Conservation (phyloP, 2,888 invertebrate species). For the Tachina lurida region DNA sequence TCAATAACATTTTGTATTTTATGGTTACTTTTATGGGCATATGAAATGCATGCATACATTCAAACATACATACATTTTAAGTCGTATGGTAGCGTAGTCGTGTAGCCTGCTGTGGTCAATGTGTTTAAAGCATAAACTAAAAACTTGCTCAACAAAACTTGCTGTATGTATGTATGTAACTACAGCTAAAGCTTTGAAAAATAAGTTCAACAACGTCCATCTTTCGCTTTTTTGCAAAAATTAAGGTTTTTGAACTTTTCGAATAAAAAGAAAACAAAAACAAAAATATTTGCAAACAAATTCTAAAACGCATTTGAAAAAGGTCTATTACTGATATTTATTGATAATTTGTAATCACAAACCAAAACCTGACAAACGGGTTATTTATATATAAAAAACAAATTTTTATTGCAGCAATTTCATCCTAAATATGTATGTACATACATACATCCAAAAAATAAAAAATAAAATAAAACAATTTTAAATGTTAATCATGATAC, state of each 20-base stretch:
- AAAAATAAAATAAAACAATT: constrained; percentile 28
- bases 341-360: constrained; percentile 29
- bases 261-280: neutral
- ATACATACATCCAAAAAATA: neutral
- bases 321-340: constrained; percentile 32
- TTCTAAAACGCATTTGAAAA: constrained; percentile 57
- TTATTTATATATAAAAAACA: constrained; percentile 13
- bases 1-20: too few species aligned
- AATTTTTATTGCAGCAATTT: neutral
- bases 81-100: too few species aligned
- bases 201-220: neutral
- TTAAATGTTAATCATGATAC: constrained; percentile 46
- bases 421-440: neutral
- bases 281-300: constrained; percentile 8
- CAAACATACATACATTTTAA: neutral
- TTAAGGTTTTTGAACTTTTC: constrained; percentile 52
- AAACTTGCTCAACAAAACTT: too few species aligned
- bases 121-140: too few species aligned
- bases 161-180: neutral
- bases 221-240: neutral
- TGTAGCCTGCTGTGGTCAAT: too few species aligned
- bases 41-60: neutral
- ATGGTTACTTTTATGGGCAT: neutral
- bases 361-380: constrained; percentile 31
- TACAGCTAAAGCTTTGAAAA: too few species aligned